phyloP scores from a whole-genome alignment of 1,140 invertebrate species.

The Paraescarpia echinospica region DNA sequence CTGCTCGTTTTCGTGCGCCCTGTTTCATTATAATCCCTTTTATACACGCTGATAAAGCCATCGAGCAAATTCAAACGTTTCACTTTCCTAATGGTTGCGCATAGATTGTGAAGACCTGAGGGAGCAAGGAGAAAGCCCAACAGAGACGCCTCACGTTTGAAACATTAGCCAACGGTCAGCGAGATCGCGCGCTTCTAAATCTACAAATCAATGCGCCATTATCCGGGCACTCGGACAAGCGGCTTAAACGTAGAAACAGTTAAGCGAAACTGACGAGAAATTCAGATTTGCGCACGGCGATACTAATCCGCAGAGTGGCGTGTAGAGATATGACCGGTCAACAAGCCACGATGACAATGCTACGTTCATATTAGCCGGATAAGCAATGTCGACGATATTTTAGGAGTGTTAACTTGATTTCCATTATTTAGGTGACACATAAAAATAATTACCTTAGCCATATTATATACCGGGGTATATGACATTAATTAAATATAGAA shows the following conservation, averaged over 20 bases:
- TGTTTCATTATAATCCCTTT: neutral
- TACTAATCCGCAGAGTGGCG: neutral
- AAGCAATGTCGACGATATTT: neutral
- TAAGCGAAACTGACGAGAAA: slow-evolving; percentile 3
- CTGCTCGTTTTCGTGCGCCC: neutral
- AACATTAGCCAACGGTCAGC: neutral
- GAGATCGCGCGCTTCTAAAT: neutral
- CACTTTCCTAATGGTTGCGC: neutral
- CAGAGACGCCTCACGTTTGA: neutral
- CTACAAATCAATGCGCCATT: neutral
- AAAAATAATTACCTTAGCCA: too few relatives aligned
- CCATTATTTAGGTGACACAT: too few relatives aligned
- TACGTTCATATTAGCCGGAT: neutral
- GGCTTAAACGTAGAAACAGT: neutral
- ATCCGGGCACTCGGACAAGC: neutral
- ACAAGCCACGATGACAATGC: neutral
- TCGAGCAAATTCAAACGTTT: neutral
- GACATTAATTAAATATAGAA: too few relatives aligned
- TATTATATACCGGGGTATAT: too few relatives aligned
- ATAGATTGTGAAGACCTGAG: neutral
- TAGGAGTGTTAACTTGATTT: neutral
- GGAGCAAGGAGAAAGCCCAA: neutral
- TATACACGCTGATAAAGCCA: neutral
- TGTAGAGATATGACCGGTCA: neutral
- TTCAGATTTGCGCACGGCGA: neutral